A percentile compares a stretch with the other conserved stretches of the same genome.
phyloP scores from a whole-genome alignment of 2,113 vertebrate genomes.

The Cephalopterus ornatus region DNA sequence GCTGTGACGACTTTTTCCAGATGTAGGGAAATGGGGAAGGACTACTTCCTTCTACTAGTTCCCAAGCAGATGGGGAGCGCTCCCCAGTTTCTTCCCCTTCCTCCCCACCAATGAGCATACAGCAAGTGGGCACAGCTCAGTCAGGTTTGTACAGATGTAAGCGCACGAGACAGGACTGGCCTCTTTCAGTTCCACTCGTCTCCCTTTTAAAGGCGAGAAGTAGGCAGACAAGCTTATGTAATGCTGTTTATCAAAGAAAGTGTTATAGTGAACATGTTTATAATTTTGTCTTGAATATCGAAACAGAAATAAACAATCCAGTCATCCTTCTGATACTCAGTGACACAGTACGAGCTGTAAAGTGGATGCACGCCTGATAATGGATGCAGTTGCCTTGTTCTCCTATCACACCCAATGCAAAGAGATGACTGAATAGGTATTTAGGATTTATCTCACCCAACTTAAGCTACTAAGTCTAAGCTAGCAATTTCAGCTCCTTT shows the following conservation, averaged over 20 bases:
- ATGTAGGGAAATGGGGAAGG: not conserved
- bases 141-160: not conserved
- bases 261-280: not conserved
- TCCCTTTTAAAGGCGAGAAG: not conserved
- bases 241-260: not conserved
- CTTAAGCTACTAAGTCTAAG: not conserved
- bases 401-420: not conserved
- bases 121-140: not conserved
- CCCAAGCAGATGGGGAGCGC: not conserved
- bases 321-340: not conserved
- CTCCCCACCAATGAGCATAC: not conserved
- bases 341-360: not conserved
- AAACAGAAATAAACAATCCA: conserved; percentile 15
- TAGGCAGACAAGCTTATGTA: not conserved
- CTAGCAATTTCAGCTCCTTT: not conserved
- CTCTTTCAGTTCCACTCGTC: not conserved
- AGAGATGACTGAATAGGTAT: not conserved
- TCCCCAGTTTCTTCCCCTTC: not conserved
- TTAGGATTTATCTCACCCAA: not conserved
- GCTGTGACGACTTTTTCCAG: not conserved
- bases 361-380: not conserved
- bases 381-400: not conserved
- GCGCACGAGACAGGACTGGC: not conserved
- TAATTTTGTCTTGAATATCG: not conserved
- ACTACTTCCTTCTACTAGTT: not conserved